Evolutionary conservation across 2,113 vertebrate species (phyloP), one percentile per base, ranked within the genome.

Genomic region (Aythya baeri): DNA sequence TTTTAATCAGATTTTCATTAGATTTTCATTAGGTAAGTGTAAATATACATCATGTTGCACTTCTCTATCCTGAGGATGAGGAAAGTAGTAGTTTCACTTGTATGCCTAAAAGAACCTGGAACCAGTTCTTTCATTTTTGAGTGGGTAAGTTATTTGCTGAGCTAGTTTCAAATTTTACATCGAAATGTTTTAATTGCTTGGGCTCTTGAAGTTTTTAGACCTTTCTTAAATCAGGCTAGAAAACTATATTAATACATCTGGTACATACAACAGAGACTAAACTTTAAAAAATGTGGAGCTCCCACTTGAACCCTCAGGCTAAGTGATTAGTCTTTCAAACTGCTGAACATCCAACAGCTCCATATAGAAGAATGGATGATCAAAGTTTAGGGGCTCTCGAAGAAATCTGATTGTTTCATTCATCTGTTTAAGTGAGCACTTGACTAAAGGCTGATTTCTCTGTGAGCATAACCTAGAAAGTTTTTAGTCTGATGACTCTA

Each of bases 1-100:
- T 78, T 89, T 92, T 67, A 9, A 58, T 61, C 34, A 89, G 36
- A 16, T 91, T 85, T 89, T 67, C 75, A 57, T 85, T 88, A 89
- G 36, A 16, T 91, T 85, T 88, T 67, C 76, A 62, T 85, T 89
- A 77, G 20, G 21, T 63, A 86, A 73, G 15, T 54, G 36, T 82
- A 89, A 73, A 86, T 68, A 54, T 44, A 58, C 6, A 44, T 63
- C 34, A 44, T 16, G 38, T 21, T 68, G 49, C 32, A 29, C n/a
- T 89, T 68, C 73, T 27, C 65, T 44, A 13, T 23, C 43, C 55
- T 46, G 22, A 58, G 59, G 17, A 31, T 44, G 27, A n/a, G 27
- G 9, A 20, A 41, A 76, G 18, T 61, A 36, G 52, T 75, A 77
- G 54, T 77, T 86, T 59, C 82, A 25, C 25, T 36, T 82, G 17